A percentile compares a stretch with the other conserved stretches of the same genome.
These are phyloP conservation scores for Carcharodon carcharias DNA, from an alignment of 2,797 vertebrate genomes.

Conservation along the genomic window DNA sequence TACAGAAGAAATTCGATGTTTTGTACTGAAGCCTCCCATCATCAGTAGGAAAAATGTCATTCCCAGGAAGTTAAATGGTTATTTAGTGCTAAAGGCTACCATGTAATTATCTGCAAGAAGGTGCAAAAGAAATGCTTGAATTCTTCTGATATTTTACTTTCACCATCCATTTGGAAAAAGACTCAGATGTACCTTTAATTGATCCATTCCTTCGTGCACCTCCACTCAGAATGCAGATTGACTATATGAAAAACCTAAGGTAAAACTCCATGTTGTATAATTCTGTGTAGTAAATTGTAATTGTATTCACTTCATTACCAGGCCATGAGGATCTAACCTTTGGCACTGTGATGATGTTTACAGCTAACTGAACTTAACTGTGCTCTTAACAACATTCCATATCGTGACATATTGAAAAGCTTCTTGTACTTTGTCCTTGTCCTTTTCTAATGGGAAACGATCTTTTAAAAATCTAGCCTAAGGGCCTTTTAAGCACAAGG, in stretches of 20 bases:
- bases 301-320: neutral
- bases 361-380: neutral
- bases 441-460: neutral
- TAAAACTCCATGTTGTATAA: neutral
- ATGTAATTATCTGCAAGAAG: neutral
- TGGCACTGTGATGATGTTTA: neutral
- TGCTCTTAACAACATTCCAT: neutral
- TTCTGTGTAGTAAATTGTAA: neutral
- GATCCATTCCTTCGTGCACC: neutral
- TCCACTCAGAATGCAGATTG: neutral
- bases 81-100: neutral
- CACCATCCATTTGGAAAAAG: neutral
- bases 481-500: neutral
- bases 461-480: neutral
- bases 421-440: neutral
- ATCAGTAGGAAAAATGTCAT: neutral
- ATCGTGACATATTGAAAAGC: neutral
- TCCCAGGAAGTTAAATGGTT: neutral
- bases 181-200: neutral
- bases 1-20: neutral
- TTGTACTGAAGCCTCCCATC: neutral
- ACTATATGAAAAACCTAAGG: neutral
- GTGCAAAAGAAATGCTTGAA: neutral
- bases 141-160: neutral
- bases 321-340: neutral